Conservation (phyloP, 2,888 invertebrate species). For the Corythucha ciliata region DNA sequence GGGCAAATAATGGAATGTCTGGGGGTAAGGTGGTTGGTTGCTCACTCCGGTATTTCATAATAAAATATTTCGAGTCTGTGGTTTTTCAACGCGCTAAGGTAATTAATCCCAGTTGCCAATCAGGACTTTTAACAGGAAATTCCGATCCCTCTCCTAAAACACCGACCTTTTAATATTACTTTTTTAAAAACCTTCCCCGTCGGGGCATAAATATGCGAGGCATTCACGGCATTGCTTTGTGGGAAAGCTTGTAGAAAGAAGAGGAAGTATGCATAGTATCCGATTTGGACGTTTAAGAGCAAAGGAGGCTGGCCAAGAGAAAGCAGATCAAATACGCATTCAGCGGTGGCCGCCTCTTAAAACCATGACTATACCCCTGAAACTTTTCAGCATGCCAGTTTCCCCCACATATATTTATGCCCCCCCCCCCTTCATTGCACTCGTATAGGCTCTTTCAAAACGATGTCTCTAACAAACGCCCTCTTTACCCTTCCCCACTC, state of each 20-base stretch:
- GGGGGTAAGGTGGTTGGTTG: neutral
- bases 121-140: slow-evolving; percentile 27
- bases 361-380: too few species aligned
- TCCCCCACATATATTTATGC: too few species aligned
- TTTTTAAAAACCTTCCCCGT: slow-evolving; percentile 23
- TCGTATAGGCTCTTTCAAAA: too few species aligned
- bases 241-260: slow-evolving; percentile 21
- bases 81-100: slow-evolving; percentile 26
- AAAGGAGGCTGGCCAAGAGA: slow-evolving; percentile 10
- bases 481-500: too few species aligned
- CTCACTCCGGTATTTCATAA: slow-evolving; percentile 26
- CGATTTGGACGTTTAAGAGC: too few species aligned
- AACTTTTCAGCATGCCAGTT: too few species aligned
- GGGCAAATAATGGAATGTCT: too few species aligned
- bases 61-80: slow-evolving; percentile 29
- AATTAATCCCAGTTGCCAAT: slow-evolving; percentile 29
- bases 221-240: slow-evolving; percentile 26
- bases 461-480: too few species aligned
- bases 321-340: too few species aligned
- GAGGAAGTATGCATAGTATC: slow-evolving; percentile 17
- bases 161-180: slow-evolving; percentile 26
- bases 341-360: too few species aligned
- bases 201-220: slow-evolving; percentile 27
- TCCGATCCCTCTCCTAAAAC: slow-evolving; percentile 11
- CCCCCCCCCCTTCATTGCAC: too few species aligned